Evolutionary conservation across 2,797 vertebrate species (phyloP).

Genomic region (Scomberomorus guttatus): DNA sequence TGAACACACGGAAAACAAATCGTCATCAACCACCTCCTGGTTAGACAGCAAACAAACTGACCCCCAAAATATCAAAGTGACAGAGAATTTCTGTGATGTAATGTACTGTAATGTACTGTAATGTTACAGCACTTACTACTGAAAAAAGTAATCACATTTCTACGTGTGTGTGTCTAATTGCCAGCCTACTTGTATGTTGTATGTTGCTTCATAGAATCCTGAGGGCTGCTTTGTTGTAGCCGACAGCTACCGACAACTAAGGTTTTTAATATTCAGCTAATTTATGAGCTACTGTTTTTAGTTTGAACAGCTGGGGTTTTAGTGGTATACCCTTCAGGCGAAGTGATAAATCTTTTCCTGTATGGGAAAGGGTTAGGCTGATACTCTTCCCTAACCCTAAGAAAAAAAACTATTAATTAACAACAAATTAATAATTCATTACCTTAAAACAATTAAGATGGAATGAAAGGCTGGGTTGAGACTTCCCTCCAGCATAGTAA

Average conservation of each 20-base stretch:
- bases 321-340: constrained; percentile 32
- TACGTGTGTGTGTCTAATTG: neutral
- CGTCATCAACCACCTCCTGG: no score
- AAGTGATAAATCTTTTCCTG: constrained; percentile 48
- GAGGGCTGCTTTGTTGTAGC: neutral
- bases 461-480: constrained; percentile 19
- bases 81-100: neutral
- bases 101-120: no score
- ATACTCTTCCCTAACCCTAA: constrained; percentile 9
- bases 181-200: neutral
- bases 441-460: constrained; percentile 7
- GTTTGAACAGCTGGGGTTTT: constrained; percentile 32
- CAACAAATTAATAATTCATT: constrained; percentile 18
- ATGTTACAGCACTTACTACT: no score
- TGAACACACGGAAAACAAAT: no score
- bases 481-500: constrained; percentile 45
- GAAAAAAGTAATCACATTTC: neutral
- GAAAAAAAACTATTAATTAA: constrained; percentile 9
- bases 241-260: neutral
- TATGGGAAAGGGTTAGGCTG: constrained; percentile 32
- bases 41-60: neutral
- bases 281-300: constrained; percentile 40
- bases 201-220: neutral
- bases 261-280: constrained; percentile 34
- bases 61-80: neutral